A percentile compares a stretch with the other conserved stretches of the same genome.
Conservation (phyloP, 2,888 invertebrate species). For the Metellina segmentata region DNA sequence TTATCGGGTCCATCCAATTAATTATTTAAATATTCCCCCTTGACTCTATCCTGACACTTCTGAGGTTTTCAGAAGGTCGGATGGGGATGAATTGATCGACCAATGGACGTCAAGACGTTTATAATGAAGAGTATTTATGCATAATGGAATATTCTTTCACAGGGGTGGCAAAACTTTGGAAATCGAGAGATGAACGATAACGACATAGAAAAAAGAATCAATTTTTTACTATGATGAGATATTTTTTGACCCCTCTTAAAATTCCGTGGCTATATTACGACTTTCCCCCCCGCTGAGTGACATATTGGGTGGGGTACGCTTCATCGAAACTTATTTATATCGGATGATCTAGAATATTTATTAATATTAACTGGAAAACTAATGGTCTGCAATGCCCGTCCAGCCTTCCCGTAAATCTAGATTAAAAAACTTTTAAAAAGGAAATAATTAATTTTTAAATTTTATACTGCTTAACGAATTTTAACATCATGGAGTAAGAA, state of each 20-base stretch:
- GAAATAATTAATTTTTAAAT: background rate
- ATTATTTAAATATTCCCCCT: conserved; percentile 26
- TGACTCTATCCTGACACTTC: background rate
- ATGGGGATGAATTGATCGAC: background rate
- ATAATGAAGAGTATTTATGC: conserved; percentile 34
- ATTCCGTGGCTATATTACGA: background rate
- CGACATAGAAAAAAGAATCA: conserved; percentile 13
- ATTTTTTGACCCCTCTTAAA: conserved; percentile 44
- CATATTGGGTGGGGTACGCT: conserved; percentile 27
- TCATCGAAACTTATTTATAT: conserved; percentile 5
- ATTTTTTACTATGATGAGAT: conserved; percentile 42
- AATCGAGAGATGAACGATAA: conserved; percentile 15
- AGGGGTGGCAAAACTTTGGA: conserved; percentile 8
- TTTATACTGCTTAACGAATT: too few species aligned
- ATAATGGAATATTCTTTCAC: conserved; percentile 34
- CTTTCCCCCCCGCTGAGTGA: conserved; percentile 16
- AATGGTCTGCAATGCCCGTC: background rate
- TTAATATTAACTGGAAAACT: background rate
- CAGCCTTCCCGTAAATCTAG: background rate
- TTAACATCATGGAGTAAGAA: too few species aligned
- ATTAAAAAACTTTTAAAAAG: background rate
- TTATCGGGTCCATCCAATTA: background rate
- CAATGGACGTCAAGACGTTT: background rate
- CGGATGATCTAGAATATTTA: conserved; percentile 6
- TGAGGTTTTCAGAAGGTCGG: conserved; percentile 7